Conservation (phyloP, 53 echinoderm and acorn worm genomes). For the Glandiceps talaboti region DNA sequence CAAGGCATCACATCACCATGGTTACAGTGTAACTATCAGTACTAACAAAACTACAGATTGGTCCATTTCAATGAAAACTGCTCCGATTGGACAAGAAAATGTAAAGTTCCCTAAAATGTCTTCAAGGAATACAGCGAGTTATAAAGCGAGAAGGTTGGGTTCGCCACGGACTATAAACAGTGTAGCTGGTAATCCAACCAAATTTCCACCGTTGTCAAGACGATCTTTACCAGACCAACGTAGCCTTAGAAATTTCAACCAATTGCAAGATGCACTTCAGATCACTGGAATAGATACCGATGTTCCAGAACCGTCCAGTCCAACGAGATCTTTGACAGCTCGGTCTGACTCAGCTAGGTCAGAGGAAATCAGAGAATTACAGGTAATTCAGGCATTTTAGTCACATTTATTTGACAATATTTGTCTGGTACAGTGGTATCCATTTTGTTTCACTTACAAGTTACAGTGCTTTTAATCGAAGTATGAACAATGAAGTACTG, state of each 20-base stretch:
- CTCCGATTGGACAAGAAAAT: no score
- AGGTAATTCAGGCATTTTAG: no score
- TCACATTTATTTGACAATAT: no score
- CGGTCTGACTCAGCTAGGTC: neutral
- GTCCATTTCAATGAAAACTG: neutral
- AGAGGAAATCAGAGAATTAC: constrained; percentile 66
- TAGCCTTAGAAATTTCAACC: neutral
- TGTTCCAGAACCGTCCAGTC: neutral
- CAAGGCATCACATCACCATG: neutral
- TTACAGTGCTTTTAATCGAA: no score
- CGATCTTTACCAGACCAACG: neutral
- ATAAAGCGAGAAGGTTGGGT: neutral
- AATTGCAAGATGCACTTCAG: neutral
- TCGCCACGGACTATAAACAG: neutral
- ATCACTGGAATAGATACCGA: neutral
- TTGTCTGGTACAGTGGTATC: no score
- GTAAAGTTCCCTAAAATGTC: neutral
- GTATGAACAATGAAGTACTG: no score
- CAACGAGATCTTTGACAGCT: neutral
- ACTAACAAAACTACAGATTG: neutral
- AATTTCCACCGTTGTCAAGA: neutral
- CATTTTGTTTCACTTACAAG: no score
- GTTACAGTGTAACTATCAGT: neutral
- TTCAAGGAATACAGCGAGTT: neutral
- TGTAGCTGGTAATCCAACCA: neutral